phyloP scores from a whole-genome alignment of 1,140 invertebrate genomes.

The Drosophila funebris region DNA sequence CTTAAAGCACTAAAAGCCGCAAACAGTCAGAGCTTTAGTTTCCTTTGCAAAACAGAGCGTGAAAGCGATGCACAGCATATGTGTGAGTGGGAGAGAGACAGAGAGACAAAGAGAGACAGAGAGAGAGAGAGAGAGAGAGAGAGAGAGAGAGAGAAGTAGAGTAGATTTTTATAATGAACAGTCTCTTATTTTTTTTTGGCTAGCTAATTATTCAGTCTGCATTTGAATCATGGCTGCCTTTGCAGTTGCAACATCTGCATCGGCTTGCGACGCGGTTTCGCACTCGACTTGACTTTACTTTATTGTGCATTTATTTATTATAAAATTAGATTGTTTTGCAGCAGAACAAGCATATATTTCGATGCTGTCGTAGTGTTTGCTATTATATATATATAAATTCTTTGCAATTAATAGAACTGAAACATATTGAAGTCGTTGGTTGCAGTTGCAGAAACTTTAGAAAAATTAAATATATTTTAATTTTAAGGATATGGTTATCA shows the following conservation, averaged over 20 bases:
- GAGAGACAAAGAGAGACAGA: background rate
- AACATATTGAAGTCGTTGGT: too few relatives aligned
- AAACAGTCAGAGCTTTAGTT: conserved; percentile 24
- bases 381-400: too few relatives aligned
- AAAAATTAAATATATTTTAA: too few relatives aligned
- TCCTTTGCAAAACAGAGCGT: background rate
- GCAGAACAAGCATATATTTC: too few relatives aligned
- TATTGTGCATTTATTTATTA: background rate
- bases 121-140: background rate
- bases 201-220: conserved; percentile 7
- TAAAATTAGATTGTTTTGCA: too few relatives aligned
- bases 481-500: too few relatives aligned
- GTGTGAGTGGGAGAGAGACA: background rate
- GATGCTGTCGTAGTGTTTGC: too few relatives aligned
- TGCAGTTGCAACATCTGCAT: background rate
- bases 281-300: background rate
- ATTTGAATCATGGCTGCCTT: background rate
- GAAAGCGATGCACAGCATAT: background rate
- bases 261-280: background rate
- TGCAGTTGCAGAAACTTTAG: too few relatives aligned
- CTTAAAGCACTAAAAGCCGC: conserved; percentile 51
- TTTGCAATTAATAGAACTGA: too few relatives aligned
- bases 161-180: background rate
- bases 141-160: background rate
- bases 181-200: background rate